Conservation (phyloP, 1,140 invertebrate genomes). For the Drosophila persimilis region DNA sequence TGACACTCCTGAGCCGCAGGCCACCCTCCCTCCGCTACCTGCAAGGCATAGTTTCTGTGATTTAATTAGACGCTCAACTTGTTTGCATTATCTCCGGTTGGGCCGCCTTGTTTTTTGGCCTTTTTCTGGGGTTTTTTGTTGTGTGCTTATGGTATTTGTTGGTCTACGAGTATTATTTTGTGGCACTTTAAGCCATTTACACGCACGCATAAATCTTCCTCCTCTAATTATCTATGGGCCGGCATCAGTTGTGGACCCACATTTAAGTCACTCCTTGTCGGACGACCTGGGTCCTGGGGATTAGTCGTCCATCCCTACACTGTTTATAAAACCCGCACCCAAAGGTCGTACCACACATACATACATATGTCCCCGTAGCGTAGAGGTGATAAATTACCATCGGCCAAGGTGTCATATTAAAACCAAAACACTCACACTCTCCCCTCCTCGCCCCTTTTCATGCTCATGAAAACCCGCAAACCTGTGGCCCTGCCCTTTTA, state of each 20-base stretch:
- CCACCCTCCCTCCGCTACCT: not conserved
- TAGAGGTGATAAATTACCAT: conserved; percentile 80
- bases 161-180: conserved; percentile 49
- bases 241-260: conserved; percentile 69
- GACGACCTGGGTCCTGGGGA: conserved; percentile 15
- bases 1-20: conserved; percentile 44
- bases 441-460: conserved; percentile 10
- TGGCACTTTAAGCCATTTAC: conserved; percentile 74
- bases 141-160: conserved; percentile 3
- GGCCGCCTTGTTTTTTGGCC: not conserved
- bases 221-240: conserved; percentile 73
- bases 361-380: conserved; percentile 69
- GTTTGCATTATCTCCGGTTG: conserved; percentile 73
- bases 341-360: conserved; percentile 3
- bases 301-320: conserved; percentile 57
- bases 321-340: conserved; percentile 56
- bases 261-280: conserved; percentile 54
- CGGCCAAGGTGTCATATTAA: conserved; percentile 80
- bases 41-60: conserved; percentile 30
- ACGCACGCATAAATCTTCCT: conserved; percentile 76
- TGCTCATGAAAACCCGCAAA: conserved; percentile 61
- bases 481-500: conserved; percentile 76
- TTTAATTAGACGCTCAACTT: conserved; percentile 77
- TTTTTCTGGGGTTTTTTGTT: conserved; percentile 11
- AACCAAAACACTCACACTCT: conserved; percentile 51